Base-by-base conservation (phyloP, 2,888 invertebrate species). In the Ophraella communa region DNA sequence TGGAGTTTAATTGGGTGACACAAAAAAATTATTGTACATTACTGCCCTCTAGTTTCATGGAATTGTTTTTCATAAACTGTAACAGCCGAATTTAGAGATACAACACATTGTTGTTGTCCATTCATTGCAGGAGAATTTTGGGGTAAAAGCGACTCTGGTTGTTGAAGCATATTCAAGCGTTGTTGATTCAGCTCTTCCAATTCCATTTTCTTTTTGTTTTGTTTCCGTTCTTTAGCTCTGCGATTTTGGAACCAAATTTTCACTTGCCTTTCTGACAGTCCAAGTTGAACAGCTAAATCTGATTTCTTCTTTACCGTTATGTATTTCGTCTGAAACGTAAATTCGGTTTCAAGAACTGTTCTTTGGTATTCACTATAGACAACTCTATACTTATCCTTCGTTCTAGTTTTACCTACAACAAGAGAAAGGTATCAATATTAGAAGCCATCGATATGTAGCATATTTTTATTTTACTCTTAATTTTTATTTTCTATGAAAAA, bases 361-460 rank as follows among this genome's bases (percentile, higher is more conserved):
- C 98, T 88, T 84, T 99, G 98, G 76, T 93, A 94, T 79, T 99
- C 98, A 49, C 94, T 95, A 85, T 99, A 99, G 55, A 99, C 99
- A 55, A 98, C 98, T 39, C 99, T 89, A 85, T 99, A 99, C 85
- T 98, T 99, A 85, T 99, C 98, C 85, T 96, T 96, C 71, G 99
- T 99, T 73, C 98, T 88, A 65, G 98, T 99, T 87, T 98, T 98
- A 59, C 96, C 97, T 98, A 87, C 0, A 87, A 88, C 75, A 79
- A 78, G 58, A 59, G 44, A 1, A 17, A 39, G 5, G 7, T 0
- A 39, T 39, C 17, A 39, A 39, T 5, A 39, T 39, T n/a, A n/a
- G n/a, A n/a, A n/a, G n/a, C n/a, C n/a, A n/a, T n/a, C n/a, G n/a
- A n/a, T n/a, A n/a, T n/a, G n/a, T n/a, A n/a, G n/a, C n/a, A n/a